Conservation (phyloP, 2,113 vertebrate genomes). For the Elephantulus edwardii region DNA sequence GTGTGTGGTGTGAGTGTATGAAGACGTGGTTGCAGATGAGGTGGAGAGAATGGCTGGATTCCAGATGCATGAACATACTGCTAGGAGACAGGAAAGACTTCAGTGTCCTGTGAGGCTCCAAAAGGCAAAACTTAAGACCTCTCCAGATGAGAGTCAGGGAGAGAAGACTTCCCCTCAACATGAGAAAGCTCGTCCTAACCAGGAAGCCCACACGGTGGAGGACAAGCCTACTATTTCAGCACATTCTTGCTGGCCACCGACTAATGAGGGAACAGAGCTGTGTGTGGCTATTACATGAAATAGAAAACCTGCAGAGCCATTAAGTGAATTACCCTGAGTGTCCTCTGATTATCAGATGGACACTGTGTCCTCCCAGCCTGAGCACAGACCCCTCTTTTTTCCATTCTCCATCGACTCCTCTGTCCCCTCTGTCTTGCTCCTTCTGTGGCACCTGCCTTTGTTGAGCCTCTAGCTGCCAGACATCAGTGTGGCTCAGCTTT, state of each 20-base stretch:
- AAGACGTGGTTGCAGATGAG: neutral
- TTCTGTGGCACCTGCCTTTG: neutral
- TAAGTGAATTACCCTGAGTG: neutral
- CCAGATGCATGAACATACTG: neutral
- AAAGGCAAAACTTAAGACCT: neutral
- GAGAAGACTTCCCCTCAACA: neutral
- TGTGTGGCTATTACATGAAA: fast-evolving
- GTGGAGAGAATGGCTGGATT: neutral
- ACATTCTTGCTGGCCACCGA: too few species aligned
- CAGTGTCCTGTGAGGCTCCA: neutral
- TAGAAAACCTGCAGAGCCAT: neutral
- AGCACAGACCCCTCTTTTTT: neutral
- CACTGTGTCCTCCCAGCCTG: neutral
- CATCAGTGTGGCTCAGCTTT: too few species aligned
- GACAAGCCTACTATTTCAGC: too few species aligned
- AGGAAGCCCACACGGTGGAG: neutral
- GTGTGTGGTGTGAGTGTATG: fast-evolving
- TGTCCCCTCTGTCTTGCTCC: neutral
- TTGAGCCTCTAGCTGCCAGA: neutral
- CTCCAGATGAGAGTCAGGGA: neutral
- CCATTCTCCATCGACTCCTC: neutral
- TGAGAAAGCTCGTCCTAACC: neutral
- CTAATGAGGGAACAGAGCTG: fast-evolving
- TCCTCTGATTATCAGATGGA: neutral
- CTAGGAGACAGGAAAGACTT: neutral